Base-by-base conservation (phyloP, 2,797 vertebrate species). In the Acipenser oxyrinchus region DNA sequence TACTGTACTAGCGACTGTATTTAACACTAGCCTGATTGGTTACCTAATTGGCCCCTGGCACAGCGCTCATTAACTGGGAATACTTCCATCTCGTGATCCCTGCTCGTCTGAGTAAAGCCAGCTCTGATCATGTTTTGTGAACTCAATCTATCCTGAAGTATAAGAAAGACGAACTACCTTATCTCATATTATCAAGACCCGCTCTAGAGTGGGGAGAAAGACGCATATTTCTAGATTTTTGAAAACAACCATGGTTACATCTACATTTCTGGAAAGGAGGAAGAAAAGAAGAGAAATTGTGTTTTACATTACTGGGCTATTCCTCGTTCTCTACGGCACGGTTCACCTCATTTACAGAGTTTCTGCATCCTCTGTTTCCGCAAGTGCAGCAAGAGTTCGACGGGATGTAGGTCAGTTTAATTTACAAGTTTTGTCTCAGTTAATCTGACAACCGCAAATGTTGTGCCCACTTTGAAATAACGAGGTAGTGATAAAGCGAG, bases 321-420 rank as follows among this genome's bases (percentile, higher is more conserved):
- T 90, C 0, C 65, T 88, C 63, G 78, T 88, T 72, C 73, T 90
- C 59, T 90, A 87, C 70, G 81, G 79, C 48, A 63, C 71, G 0
- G 74, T 89, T 4, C 82, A 88, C 48, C 70, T 91, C 2, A 63
- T 89, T 1, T 87, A 83, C 65, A 76, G 71, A 18, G 74, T 74
- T 23, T 78, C 83, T 4, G 65, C 70, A 50, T 15, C 70, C 61
- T 63, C 76, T 18, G 68, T 69, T 66, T 75, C 67, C 9, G 55
- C 7, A 6, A 75, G 63, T 13, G 23, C 75, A 2, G 13, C 48
- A 49, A 78, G 90, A 76, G 72, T 77, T 62, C 87, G 89, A 0
- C 77, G 90, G 51, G 87, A 83, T 58, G 70, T 83, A 0, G 90
- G 90, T 91, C 75, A 89, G 84, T 69, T 51, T 5, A n/a, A 49